These are phyloP conservation scores for Drosophila emarginata DNA, from an alignment of 2,888 invertebrate genomes.

Conservation along the genomic window DNA sequence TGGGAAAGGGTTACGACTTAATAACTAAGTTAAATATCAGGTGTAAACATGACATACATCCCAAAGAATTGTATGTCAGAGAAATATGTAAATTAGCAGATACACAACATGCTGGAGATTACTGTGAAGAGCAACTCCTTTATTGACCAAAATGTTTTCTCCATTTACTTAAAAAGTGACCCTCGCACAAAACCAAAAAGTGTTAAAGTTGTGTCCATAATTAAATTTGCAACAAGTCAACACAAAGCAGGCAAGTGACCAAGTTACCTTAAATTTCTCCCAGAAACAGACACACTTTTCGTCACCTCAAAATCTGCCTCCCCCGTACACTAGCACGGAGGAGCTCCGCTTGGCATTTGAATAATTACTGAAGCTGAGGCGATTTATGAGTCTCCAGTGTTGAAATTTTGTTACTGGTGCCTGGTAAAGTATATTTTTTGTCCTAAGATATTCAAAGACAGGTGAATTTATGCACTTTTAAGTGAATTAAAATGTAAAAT, in stretches of 20 bases:
- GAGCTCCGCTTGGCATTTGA: conserved; percentile 55
- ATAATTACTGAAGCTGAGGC: conserved; percentile 71
- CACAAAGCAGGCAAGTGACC: conserved; percentile 26
- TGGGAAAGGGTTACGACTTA: not conserved
- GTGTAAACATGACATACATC: not conserved
- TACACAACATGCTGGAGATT: not conserved
- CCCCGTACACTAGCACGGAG: not conserved
- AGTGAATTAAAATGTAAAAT: conserved; percentile 63
- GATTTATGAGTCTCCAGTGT: conserved; percentile 64
- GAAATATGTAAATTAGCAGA: not conserved
- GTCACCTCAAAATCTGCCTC: conserved; percentile 50
- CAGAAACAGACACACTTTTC: conserved; percentile 33
- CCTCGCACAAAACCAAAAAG: conserved; percentile 33
- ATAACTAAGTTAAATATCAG: not conserved
- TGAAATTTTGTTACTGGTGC: conserved; percentile 28
- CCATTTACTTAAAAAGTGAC: not conserved
- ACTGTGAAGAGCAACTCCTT: no score
- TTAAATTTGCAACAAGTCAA: conserved; percentile 57
- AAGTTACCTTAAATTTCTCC: conserved; percentile 7
- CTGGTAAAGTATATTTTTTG: conserved; percentile 27
- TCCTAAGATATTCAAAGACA: conserved; percentile 32
- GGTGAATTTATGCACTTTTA: conserved; percentile 62
- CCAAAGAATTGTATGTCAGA: not conserved
- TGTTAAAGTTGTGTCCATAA: conserved; percentile 56
- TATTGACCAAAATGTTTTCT: not conserved